Evolutionary conservation across 2,888 invertebrate genomes (phyloP), one percentile per base, ranked within the genome.

Genomic region (Teleiodes luculella): DNA sequence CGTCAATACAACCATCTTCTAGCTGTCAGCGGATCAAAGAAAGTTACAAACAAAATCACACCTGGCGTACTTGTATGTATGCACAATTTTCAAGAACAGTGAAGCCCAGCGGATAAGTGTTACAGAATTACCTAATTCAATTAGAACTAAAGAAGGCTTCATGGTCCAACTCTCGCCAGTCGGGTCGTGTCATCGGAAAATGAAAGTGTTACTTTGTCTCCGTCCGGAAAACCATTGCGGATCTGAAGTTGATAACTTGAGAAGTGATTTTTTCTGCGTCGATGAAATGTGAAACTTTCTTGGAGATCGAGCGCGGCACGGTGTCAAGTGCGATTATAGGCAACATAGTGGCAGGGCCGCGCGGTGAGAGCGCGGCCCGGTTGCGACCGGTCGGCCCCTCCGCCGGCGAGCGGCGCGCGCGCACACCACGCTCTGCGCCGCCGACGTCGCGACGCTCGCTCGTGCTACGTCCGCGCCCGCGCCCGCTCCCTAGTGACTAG

Each of bases 341-440:
- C 73, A 77, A 78, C 72, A 70, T 68, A 66, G 81, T 74, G 78
- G 81, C 77, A 79, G 76, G 80, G 83, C 59, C 67, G 35, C 36
- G 49, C 36, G 33, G 16, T 65, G 61, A 63, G 69, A 64, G 67
- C 64, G 68, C 74, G 86, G 86, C 80, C 86, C 85, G 86, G 83
- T 81, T 86, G 80, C 86, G 88, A 83, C 84, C 78, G 86, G 86
- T 86, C 84, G 87, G 86, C 87, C 88, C 87, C 87, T 86, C 86
- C 86, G 80, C 85, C 87, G 86, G 78, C 86, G 79, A 82, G 76
- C 66, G 67, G 70, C 78, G 80, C 76, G 72, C 70, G 80, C 82
- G 81, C 83, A 79, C 76, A 81, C 69, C 78, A 80, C 80, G 85
- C 81, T 79, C 75, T 77, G 86, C 77, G 80, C 80, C 86, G 86